Base-by-base conservation (phyloP, 2,888 invertebrate species). In the Thecophora atra region DNA sequence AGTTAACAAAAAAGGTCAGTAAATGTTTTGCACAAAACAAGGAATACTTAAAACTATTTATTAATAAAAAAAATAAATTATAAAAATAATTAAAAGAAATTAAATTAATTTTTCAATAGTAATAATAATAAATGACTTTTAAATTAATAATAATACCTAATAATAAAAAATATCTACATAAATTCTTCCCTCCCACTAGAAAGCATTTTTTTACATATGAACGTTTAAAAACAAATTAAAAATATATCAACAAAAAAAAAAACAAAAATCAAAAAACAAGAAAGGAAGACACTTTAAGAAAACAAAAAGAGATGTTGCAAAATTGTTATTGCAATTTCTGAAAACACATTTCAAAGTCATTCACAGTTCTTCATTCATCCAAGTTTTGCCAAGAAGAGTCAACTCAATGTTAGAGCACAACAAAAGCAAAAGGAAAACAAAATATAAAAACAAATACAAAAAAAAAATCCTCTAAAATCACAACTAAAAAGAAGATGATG, bases 361-460 rank as follows among this genome's bases (percentile, higher is more conserved):
- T 4, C 54, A 13, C 21, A 37, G n/a, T n/a, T 11, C 44, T 15
- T 11, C 26, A 26, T 17, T 47, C 7, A 17, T n/a, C 8, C 28
- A 52, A 28, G 51, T 68, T 56, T 68, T 67, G 54, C 42, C 67
- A 68, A 68, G 26, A 19, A 68, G n/a, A 28, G 19, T 24, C 63
- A 52, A 64, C 30, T 64, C 21, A 37, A 70, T 64, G 63, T 63
- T 63, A 63, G 52, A 51, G 44, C 30, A 44, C 58, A 54, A n/a
- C 17, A 67, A 37, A 52, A 37, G 54, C 19, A 65, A 64, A 44
- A 37, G 21, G 72, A 63, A 76, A 74, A 30, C 71, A 70, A 70
- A 76, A 71, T 72, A 69, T 73, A 70, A 72, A 73, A 74, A 77
- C 77, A 72, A 74, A 74, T 3, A 11, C 47, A 13, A 47, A 13